Base-by-base conservation (phyloP, 2,797 vertebrate genomes). In the Steatocranus sp. region DNA sequence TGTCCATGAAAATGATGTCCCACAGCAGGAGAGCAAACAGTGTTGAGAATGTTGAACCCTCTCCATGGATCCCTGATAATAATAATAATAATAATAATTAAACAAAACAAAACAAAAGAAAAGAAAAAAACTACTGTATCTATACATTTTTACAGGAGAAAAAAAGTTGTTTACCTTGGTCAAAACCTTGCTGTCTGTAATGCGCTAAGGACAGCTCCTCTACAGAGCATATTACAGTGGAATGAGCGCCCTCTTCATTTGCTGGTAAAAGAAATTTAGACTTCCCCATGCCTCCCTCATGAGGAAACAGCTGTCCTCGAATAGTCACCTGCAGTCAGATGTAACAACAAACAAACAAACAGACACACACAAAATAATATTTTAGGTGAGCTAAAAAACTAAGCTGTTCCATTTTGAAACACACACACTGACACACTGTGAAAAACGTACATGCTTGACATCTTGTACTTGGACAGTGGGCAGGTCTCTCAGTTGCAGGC, bases 1-100 rank as follows among this genome's bases (percentile, higher is more conserved):
- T 96, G 5, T 97, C 96, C 97, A 97, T 98, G 89, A 98, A 99
- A 91, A 99, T 92, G 2, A 98, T 79, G 76, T 99, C 98, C 98
- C 98, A 99, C 79, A 99, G 93, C 1, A 99, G 96, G 79, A 99
- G 96, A 18, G 96, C 97, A 82, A 95, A 98, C 30, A 99, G 90
- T 0, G 97, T 97, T 76, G 96, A 96, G 86, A 99, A 99, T 0
- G 98, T 99, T 5, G 97, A 97, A 3, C 98, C 98, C 91, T 99
- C 99, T 7, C 99, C 98, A 2, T 99, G 98, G 88, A 99, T 98
- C 41, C 98, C 99, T 99, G 38, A 68, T 25, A 23, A 14, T 18
- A 2, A 76, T 56, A 53, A 56, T 76, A 14, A 20, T 12, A 38
- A 66, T 38, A 8, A 6, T n/a, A n/a, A n/a, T n/a, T n/a, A n/a